A percentile compares a stretch with the other conserved stretches of the same genome.
Evolutionary conservation across 2,888 invertebrate genomes (phyloP).

Genomic region (Epistrophe eligans): DNA sequence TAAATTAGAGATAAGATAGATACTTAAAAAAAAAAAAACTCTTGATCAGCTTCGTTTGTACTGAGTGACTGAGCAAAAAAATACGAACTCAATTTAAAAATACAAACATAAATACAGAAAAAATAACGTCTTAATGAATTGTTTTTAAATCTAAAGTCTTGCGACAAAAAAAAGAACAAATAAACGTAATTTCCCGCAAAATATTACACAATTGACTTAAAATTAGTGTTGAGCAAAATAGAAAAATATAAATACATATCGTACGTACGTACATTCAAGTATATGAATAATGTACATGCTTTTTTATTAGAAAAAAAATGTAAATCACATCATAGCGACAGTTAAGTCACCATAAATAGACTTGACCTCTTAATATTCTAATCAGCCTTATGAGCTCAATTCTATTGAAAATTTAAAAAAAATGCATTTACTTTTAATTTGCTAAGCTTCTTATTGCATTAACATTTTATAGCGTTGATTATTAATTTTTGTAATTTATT

Average conservation of each 20-base stretch:
- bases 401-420: constrained; percentile 13
- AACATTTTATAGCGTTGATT: neutral
- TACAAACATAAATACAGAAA: too few relatives aligned
- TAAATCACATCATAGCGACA: constrained; percentile 13
- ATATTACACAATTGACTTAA: neutral
- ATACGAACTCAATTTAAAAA: too few relatives aligned
- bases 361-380: constrained; percentile 48
- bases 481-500: neutral
- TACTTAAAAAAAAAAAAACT: too few relatives aligned
- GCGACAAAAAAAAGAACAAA: neutral
- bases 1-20: too few relatives aligned
- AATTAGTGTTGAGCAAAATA: neutral
- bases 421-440: constrained; percentile 30
- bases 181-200: neutral
- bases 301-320: neutral
- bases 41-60: too few relatives aligned
- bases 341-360: constrained; percentile 18
- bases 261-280: too few relatives aligned
- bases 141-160: neutral
- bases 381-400: constrained; percentile 36
- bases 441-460: neutral
- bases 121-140: too few relatives aligned
- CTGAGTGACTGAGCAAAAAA: too few relatives aligned
- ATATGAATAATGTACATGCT: too few relatives aligned
- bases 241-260: neutral